These are phyloP conservation scores for Pristis pectinata DNA, from an alignment of 2,797 vertebrate species.

Conservation along the genomic window DNA sequence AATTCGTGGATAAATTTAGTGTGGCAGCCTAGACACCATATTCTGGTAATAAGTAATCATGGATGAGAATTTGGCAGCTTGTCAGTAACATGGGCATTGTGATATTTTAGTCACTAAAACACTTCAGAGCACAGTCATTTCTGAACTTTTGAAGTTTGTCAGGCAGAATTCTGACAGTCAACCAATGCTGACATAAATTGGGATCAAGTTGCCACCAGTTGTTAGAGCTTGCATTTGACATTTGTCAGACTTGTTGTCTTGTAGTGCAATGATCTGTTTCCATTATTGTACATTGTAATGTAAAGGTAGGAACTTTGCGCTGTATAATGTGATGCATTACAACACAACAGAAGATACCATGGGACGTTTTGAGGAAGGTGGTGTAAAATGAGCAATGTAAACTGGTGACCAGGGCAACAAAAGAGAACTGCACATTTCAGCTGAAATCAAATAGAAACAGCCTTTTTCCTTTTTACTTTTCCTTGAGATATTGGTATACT, in stretches of 20 bases:
- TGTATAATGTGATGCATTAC: not conserved
- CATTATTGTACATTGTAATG: not conserved
- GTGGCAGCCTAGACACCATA: not conserved
- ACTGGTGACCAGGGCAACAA: no score
- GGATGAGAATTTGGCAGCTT: not conserved
- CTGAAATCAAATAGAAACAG: not conserved
- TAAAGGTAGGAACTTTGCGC: no score
- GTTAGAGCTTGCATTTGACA: slow-evolving; percentile 15
- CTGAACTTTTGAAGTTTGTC: slow-evolving; percentile 22
- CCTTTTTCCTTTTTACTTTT: not conserved
- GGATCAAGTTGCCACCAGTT: slow-evolving; percentile 35
- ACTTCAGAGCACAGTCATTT: not conserved
- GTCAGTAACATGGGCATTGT: not conserved
- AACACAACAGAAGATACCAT: not conserved
- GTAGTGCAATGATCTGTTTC: slow-evolving; percentile 1
- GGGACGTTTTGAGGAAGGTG: not conserved
- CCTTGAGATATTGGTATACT: not conserved
- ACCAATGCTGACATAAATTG: not conserved
- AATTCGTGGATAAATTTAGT: not conserved
- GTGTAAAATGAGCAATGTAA: not conserved
- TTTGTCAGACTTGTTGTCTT: not conserved
- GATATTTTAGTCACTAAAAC: slow-evolving; percentile 34
- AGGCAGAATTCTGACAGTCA: slow-evolving; percentile 17
- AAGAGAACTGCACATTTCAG: not conserved
- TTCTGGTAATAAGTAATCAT: not conserved